phyloP scores from a whole-genome alignment of 2,113 vertebrate species.

The Sinocyclocheilus maitianheensis region DNA sequence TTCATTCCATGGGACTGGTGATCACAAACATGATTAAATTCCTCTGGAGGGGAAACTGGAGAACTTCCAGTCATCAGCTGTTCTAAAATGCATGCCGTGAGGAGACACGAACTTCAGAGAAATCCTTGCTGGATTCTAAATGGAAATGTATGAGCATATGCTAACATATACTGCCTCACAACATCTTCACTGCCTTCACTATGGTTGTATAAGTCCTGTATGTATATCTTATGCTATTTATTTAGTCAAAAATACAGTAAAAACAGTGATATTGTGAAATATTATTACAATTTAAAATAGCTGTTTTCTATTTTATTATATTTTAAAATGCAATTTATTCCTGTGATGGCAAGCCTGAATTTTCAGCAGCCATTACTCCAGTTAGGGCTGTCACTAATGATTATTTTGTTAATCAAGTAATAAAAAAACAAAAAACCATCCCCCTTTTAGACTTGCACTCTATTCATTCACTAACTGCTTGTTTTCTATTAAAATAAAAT shows the following conservation, averaged over 20 bases:
- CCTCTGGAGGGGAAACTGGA: slow-evolving; percentile 17
- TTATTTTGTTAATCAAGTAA: too few relatives aligned
- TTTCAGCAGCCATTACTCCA: too few relatives aligned
- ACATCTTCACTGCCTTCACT: neutral
- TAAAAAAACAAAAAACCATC: too few relatives aligned
- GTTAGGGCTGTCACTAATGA: too few relatives aligned
- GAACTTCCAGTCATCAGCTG: slow-evolving; percentile 16
- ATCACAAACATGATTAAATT: slow-evolving; percentile 28
- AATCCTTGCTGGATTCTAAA: slow-evolving; percentile 39
- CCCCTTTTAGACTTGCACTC: too few relatives aligned
- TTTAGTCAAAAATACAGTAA: neutral
- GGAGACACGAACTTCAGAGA: slow-evolving; percentile 1
- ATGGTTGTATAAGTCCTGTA: neutral
- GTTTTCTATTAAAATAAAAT: too few relatives aligned
- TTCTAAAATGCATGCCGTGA: neutral
- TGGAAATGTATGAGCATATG: slow-evolving; percentile 1
- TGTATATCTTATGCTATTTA: neutral
- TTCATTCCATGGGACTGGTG: neutral
- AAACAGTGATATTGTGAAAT: too few relatives aligned
- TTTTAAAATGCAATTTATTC: too few relatives aligned
- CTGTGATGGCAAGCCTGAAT: too few relatives aligned
- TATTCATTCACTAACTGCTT: too few relatives aligned
- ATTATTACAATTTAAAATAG: too few relatives aligned
- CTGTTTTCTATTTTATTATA: too few relatives aligned
- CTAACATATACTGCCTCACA: neutral